Conservation (phyloP, 2,888 invertebrate species). For the Chloroclysta siterata region DNA sequence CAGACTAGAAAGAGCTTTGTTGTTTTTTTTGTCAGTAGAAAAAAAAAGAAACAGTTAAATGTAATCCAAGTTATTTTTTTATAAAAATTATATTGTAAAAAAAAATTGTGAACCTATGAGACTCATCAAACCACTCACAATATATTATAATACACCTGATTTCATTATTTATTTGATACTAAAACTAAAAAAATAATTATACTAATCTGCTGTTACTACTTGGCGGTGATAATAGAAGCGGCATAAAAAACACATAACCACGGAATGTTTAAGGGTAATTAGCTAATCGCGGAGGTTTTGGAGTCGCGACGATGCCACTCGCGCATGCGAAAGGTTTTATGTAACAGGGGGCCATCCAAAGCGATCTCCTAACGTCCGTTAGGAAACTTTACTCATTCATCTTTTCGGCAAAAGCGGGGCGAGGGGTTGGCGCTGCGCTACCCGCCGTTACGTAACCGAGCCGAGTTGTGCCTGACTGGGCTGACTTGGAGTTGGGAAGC, state of each 20-base stretch:
- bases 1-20: too few relatives aligned
- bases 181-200: constrained; percentile 11
- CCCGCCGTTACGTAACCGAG: constrained; percentile 69
- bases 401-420: constrained; percentile 80
- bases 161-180: too few relatives aligned
- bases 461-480: constrained; percentile 10
- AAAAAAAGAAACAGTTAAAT: too few relatives aligned
- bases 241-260: constrained; percentile 12
- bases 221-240: constrained; percentile 4
- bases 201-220: constrained; percentile 12
- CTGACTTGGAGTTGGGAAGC: constrained; percentile 37
- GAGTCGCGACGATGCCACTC: constrained; percentile 22
- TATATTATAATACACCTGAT: too few relatives aligned
- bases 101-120: too few relatives aligned
- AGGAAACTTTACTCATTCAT: constrained; percentile 81
- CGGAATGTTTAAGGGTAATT: constrained; percentile 22
- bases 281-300: constrained; percentile 12
- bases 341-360: constrained; percentile 67
- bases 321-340: constrained; percentile 72
- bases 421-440: constrained; percentile 74
- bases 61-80: too few relatives aligned
- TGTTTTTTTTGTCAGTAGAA: too few relatives aligned
- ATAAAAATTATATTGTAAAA: too few relatives aligned
- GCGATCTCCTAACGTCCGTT: constrained; percentile 74
- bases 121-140: too few relatives aligned